Base-by-base conservation (phyloP, 2,888 invertebrate genomes). In the Xestobium rufovillosum region DNA sequence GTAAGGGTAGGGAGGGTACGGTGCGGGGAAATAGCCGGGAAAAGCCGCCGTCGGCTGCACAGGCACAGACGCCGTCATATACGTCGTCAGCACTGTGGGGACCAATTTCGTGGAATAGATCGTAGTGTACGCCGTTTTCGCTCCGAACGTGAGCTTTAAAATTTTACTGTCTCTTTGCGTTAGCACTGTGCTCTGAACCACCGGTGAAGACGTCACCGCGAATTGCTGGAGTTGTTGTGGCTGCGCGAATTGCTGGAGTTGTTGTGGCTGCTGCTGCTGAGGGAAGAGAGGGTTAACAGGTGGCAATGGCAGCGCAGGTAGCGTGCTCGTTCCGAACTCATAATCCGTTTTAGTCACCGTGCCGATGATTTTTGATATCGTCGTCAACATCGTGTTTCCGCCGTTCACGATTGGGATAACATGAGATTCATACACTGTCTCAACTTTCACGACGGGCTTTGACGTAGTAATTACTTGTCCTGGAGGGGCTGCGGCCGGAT, bases 141-240 rank as follows among this genome's bases (percentile, higher is more conserved):
- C 89, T n/a, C 90, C 89, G 59, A 90, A 90, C 8, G 88, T 89
- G 48, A 90, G 67, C 63, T 89, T 88, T 43, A 90, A 66, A 34
- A 89, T 70, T 66, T 86, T 83, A 51, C 88, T 87, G 44, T 83
- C 78, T 1, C 87, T 87, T 46, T 83, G 75, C 1, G 83, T 83
- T 9, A 87, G 76, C 51, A 83, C 69, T 1, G 87, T 86, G 55
- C 83, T 85, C 40, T 83, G 75, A 14, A 89, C 73, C n/a, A 87
- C 70, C 0, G 87, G 86, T 1, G 86, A 83, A 6, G 85, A 85
- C 14, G 83, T 83, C 12, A 88, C 64, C 23, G 82, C 78, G 59
- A 78, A 83, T 51, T 85, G 85, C 28, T 75, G 83, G 43, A 73
- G 76, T 16, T 69, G 71, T 61, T 64, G 72, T 1, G 63, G 70